Base-by-base conservation (phyloP, 1,140 invertebrate genomes). In the Heterodera carotae region DNA sequence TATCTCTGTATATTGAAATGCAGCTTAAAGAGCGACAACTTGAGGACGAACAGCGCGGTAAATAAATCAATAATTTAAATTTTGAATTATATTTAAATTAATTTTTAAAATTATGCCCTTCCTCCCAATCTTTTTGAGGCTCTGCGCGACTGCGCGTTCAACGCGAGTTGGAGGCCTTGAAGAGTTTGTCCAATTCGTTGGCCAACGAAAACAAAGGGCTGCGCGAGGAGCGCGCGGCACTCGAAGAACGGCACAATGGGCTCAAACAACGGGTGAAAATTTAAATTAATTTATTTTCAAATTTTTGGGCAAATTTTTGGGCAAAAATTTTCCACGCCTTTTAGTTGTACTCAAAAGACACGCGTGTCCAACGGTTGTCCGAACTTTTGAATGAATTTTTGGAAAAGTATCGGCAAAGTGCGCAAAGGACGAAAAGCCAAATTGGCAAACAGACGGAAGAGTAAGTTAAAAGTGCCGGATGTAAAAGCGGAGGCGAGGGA, bases 171-270 rank as follows among this genome's bases (percentile, higher is more conserved):
- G 81, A 83, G 43, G 70, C 80, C 10, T 31, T 81, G n/a, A 77
- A 83, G 36, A 72, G 80, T 10, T 48, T 81, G 31, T 81, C 80
- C 22, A 27, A 76, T 25, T 84, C 81, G 27, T 34, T 81, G 27
- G 72, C 81, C 39, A 81, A 80, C 60, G 80, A 81, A 56, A 81
- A 81, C 43, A 70, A 78, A 66, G 81, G 81, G 10, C 69, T 81
- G 10, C 70, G 80, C 22, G 80, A 81, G 60, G 80, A 81, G 59
- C 69, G 56, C 22, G 31, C 53, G 10, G 81, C 79, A 36, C 39
- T 83, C 15, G 70, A 79, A n/a, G 80, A 81, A 67, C 27, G 62
- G 67, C 33, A 79, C 8, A 66, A 68, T 7, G 60, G 60, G 25
- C 72, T 81, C 33, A 43, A 80, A 68, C 82, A 83, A 7, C 56